Base-by-base conservation (phyloP, 2,113 vertebrate genomes). In the Willisornis vidua region DNA sequence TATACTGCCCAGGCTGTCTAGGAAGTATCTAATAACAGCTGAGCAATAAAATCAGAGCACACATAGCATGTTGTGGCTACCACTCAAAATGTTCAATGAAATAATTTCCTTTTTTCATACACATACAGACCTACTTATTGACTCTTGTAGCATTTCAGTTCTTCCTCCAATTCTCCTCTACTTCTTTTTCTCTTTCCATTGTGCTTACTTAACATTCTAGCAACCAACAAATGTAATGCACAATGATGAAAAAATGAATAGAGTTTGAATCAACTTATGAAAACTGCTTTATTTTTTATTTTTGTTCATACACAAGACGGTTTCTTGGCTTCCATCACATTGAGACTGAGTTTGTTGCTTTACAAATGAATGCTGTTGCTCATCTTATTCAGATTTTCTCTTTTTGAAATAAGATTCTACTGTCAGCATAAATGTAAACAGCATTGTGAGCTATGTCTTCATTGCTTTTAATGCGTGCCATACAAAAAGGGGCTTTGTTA, bases 401-500 rank as follows among this genome's bases (percentile, higher is more conserved):
- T 54, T 81, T 55, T 58, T 92, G 22, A n/a, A 51, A 55, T 39
- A 58, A 66, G 45, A 43, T 43, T 91, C 51, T 43, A 26, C 35
- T 72, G 31, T n/a, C 39, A 89, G 35, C 33, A 39, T 26, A 66
- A 80, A 24, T 48, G 43, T 28, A 72, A 73, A 52, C 13, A 79
- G 10, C n/a, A 46, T 33, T 57, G 17, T 54, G 13, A 33, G 33
- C 19, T 33, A 63, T 0, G 0, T 67, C 55, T 54, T 90, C 28
- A 14, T 20, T 46, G 41, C 14, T 82, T 78, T 87, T 72, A 76
- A 67, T 6, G 1, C 20, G 37, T 61, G 33, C 16, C 37, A 4
- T 58, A 49, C 23, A 39, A 23, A 74, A 80, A 92, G 17, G 12
- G 14, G 7, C 19, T 82, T 52, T 85, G 37, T 41, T 87, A 72